Base-by-base conservation (phyloP, 2,888 invertebrate genomes). In the Mystacides longicornis region DNA sequence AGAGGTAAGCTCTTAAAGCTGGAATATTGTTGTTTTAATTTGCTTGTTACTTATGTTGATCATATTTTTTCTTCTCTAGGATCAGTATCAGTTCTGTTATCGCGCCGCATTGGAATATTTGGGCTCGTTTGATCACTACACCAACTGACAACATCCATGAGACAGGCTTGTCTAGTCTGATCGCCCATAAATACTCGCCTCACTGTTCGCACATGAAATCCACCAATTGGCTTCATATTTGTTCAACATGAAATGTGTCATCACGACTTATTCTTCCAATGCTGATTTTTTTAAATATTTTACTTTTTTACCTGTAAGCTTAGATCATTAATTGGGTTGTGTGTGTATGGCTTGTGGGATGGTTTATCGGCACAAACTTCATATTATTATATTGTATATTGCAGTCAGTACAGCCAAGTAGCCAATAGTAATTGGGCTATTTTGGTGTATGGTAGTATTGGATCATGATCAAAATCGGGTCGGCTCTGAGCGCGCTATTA, bases 61-160 rank as follows among this genome's bases (percentile, higher is more conserved):
- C 5, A 27, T 27, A 14, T 37, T 37, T 37, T 37, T 37, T 3
- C 14, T 37, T 37, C 14, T 14, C 31, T 75, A 93, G 93, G 97
- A 99, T 79, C 98, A 99, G 77, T 99, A 99, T 77, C 95, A 98
- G 75, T 99, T 99, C 80, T 97, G 98, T 78, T 99, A 99, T 78
- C 88, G 95, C 66, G 97, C 99, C 59, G 96, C 97, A 65, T 81
- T 98, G 71, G 99, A 99, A 72, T 99, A 98, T 78, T 83, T 99
- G 71, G 94, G 95, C 65, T 96, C 95, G 21, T 98, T 97, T 75
- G 96, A 97, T 78, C 95, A 97, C 74, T 93, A 93, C 77, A 85
- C 91, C 71, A 90, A 89, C 81, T 90, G 85, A 87, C 60, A 72
- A 87, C 60, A 72, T 66, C 56, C 60, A 49, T 75, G 74, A 75